phyloP scores from a whole-genome alignment of 2,113 vertebrate species.

The Phocoena sinus region DNA sequence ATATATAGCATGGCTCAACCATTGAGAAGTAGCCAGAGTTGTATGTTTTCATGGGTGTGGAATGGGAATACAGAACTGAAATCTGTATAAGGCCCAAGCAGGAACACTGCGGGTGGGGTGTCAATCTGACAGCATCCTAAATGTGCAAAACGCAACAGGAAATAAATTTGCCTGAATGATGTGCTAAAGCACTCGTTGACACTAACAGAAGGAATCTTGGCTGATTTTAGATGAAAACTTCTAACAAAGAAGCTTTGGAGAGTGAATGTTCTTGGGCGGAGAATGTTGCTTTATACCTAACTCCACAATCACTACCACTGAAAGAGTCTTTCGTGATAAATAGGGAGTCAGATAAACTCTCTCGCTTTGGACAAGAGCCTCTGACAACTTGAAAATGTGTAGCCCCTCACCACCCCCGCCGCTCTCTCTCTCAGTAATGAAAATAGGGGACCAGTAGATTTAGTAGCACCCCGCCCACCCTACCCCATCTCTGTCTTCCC shows the following conservation, averaged over 20 bases:
- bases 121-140: background rate
- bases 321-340: background rate
- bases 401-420: too few relatives aligned
- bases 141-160: background rate
- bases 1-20: too few relatives aligned
- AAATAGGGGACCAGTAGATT: background rate
- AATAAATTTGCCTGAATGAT: background rate
- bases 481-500: background rate
- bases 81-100: background rate
- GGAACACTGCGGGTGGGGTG: fast-evolving
- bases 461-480: fast-evolving
- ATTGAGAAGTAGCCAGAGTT: background rate
- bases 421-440: background rate
- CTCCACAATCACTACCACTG: background rate
- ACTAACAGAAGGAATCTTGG: background rate
- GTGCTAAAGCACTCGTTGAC: background rate
- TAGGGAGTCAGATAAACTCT: background rate
- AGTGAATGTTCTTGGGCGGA: background rate
- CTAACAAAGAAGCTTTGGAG: background rate
- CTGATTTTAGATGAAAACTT: background rate
- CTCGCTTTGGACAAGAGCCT: background rate
- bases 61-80: background rate
- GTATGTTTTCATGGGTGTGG: background rate
- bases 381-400: background rate
- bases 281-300: background rate